Conservation (phyloP, 37 sponge, comb jelly and placozoan genomes). For the Aplysina aerophoba region DNA sequence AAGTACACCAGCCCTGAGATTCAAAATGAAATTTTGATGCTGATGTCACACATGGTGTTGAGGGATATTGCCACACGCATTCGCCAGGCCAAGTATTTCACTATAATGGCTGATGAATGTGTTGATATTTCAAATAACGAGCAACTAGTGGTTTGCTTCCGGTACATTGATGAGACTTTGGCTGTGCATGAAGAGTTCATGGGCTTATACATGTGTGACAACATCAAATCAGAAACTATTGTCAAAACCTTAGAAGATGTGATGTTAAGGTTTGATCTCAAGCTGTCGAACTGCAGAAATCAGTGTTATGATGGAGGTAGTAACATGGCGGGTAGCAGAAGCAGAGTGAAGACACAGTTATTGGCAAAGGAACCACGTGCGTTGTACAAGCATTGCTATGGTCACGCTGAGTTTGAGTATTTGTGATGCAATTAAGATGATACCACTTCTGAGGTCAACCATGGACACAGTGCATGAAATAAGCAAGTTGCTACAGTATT, state of each 20-base stretch:
- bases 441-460: constrained; percentile 35
- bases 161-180: constrained; percentile 40
- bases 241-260: constrained; percentile 32
- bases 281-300: constrained; percentile 31
- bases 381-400: constrained; percentile 30
- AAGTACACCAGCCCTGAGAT: constrained; percentile 56
- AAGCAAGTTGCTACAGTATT: constrained; percentile 46
- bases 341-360: constrained; percentile 33
- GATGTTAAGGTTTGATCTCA: constrained; percentile 39
- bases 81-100: constrained; percentile 27
- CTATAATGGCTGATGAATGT: constrained; percentile 52
- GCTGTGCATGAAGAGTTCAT: constrained; percentile 52
- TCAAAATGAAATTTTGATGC: constrained; percentile 41
- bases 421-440: constrained; percentile 25
- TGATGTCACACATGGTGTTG: constrained; percentile 46
- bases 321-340: constrained; percentile 41
- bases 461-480: constrained; percentile 51
- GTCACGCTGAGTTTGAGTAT: constrained; percentile 39
- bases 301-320: constrained; percentile 50
- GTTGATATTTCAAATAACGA: constrained; percentile 46
- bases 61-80: constrained; percentile 19
- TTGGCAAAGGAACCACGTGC: constrained; percentile 39
- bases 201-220: constrained; percentile 28
- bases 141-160: constrained; percentile 47
- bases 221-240: constrained; percentile 32